These are phyloP conservation scores for Erebia epiphron DNA, from an alignment of 2,888 invertebrate genomes.

Conservation along the genomic window DNA sequence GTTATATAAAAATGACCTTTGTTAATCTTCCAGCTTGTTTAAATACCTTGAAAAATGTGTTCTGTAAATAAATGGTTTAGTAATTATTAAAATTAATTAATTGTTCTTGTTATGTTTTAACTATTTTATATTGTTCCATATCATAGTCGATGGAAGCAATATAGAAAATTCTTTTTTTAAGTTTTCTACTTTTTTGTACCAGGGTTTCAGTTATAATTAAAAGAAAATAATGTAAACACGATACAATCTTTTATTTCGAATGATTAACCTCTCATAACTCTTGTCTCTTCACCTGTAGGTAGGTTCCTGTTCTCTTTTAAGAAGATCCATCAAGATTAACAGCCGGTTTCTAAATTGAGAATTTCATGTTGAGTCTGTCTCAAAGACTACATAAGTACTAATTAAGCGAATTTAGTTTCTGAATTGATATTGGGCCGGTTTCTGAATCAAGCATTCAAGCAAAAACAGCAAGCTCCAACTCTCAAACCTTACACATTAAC, in stretches of 20 bases:
- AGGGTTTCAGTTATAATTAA: slow-evolving; percentile 52
- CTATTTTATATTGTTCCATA: slow-evolving; percentile 46
- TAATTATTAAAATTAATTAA: not conserved
- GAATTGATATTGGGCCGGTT: too few species aligned
- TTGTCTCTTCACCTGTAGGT: too few species aligned
- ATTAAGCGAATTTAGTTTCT: too few species aligned
- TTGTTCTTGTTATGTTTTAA: slow-evolving; percentile 10
- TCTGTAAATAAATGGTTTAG: not conserved
- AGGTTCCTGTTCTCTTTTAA: too few species aligned
- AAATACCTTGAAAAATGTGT: not conserved
- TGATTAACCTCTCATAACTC: not conserved
- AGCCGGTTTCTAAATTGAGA: too few species aligned
- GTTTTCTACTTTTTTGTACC: slow-evolving; percentile 53
- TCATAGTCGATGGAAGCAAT: slow-evolving; percentile 14
- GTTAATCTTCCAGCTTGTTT: not conserved
- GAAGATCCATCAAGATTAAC: too few species aligned
- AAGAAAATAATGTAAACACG: slow-evolving; percentile 37
- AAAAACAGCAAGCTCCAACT: too few species aligned
- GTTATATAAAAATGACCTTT: not conserved
- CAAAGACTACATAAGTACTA: too few species aligned
- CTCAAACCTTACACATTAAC: too few species aligned
- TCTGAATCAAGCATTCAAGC: too few species aligned
- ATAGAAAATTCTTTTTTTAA: slow-evolving; percentile 42
- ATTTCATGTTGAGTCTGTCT: too few species aligned
- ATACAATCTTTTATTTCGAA: not conserved